Base-by-base conservation (phyloP, 2,113 vertebrate species). In the Regulus satrapa region DNA sequence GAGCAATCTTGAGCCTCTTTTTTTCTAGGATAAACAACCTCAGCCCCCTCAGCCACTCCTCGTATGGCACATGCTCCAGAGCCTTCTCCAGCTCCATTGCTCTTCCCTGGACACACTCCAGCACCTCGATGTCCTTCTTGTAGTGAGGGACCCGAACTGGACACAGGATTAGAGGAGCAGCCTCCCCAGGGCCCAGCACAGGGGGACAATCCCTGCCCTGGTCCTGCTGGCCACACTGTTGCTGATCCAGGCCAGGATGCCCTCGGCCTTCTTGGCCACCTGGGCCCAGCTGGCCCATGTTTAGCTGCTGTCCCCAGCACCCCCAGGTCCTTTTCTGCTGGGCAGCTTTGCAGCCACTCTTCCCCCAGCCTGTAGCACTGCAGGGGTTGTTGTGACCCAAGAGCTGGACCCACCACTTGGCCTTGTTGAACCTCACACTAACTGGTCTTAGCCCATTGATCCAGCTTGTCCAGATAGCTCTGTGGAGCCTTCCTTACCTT, bases 381-480 rank as follows among this genome's bases (percentile, higher is more conserved):
- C n/a, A 1, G 0, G 25, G 14, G 3, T 18, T 62, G 29, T 1
- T 62, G 66, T 31, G 18, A 26, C 48, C 40, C 31, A 20, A 6
- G 25, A 4, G 7, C 17, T 3, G 40, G 13, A 69, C 18, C 28
- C 0, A 0, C 3, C 10, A 9, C 29, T 34, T 11, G 29, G 14
- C 58, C 11, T 64, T 34, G 8, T 3, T 55, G 21, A 43, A 43
- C 21, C 11, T 48, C 31, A 34, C 1, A 21, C 20, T 1, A 2
- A 2, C 0, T 34, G 40, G 25, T 4, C 31, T 48, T 0, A 3
- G 34, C 41, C 41, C 11, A 34, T 56, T 0, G 0, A 49, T 79
- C 49, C 49, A 54, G 41, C 49, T 49, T 41, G 49, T 31, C 56
- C 34, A 41, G 49, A 49, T 13, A 9, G 5, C 26, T 88, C 31